Percentiles rank a stretch among this genome's conserved stretches.
These are phyloP conservation scores for Trichogramma evanescens DNA, from an alignment of 2,888 invertebrate genomes.

Conservation along the genomic window DNA sequence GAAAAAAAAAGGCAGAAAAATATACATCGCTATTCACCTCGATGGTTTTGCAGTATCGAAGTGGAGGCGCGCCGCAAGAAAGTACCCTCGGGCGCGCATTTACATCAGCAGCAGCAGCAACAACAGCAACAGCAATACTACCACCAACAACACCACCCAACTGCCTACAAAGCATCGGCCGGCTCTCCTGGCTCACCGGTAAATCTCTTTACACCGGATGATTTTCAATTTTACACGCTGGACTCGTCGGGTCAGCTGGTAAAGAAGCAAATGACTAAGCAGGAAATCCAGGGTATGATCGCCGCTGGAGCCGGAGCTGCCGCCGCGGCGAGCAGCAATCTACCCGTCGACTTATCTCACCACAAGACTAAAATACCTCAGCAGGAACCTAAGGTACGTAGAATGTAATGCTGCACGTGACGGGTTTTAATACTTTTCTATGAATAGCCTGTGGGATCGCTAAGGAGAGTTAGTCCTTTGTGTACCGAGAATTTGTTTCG, in stretches of 20 bases:
- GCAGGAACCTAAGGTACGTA: slow-evolving; percentile 34
- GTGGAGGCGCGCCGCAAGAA: no score
- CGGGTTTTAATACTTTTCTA: background rate
- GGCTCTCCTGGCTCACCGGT: slow-evolving; percentile 59
- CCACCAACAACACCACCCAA: no score
- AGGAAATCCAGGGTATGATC: slow-evolving; percentile 78
- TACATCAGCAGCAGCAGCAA: no score
- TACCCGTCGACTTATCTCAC: slow-evolving; percentile 38
- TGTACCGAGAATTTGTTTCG: no score
- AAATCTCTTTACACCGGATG: slow-evolving; percentile 70
- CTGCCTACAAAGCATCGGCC: no score
- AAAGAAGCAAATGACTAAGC: slow-evolving; percentile 74
- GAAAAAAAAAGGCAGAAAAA: no score
- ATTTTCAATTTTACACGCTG: slow-evolving; percentile 82
- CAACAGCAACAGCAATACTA: no score
- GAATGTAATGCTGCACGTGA: background rate
- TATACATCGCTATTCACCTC: no score
- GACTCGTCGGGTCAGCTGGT: slow-evolving; percentile 77
- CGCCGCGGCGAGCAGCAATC: slow-evolving; percentile 34
- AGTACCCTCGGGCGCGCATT: no score
- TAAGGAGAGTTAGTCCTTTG: no score
- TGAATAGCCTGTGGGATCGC: no score
- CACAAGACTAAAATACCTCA: slow-evolving; percentile 33
- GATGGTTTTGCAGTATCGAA: no score
- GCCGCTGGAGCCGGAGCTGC: slow-evolving; percentile 66